A percentile compares a stretch with the other conserved stretches of the same genome.
phyloP scores from a whole-genome alignment of 2,797 vertebrate species.

The Sebastes iracundus region DNA sequence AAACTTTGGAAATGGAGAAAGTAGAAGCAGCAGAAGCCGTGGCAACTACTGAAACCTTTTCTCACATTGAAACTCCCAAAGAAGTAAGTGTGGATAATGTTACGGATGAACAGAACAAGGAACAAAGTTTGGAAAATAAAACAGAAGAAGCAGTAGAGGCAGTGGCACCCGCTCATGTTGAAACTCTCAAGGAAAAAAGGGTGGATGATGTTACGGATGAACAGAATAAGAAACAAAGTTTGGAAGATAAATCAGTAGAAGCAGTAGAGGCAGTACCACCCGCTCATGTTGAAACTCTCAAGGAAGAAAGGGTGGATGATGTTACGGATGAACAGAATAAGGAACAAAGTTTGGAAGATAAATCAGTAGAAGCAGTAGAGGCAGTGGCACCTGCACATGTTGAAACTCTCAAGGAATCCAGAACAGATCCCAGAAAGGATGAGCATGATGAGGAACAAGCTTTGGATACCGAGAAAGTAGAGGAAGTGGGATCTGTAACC shows the following conservation, averaged over 20 bases:
- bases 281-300: neutral
- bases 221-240: neutral
- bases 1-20: neutral
- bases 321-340: neutral
- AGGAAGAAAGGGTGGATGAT: neutral
- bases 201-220: neutral
- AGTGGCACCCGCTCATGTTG: no score
- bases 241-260: neutral
- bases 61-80: neutral
- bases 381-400: neutral
- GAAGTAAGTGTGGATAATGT: no score
- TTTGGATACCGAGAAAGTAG: constrained; percentile 2
- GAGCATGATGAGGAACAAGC: neutral
- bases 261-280: neutral
- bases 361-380: neutral
- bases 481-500: neutral
- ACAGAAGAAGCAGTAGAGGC: neutral
- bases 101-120: no score
- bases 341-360: constrained; percentile 4
- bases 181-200: neutral
- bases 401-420: neutral
- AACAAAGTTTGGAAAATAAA: no score
- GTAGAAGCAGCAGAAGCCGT: neutral
- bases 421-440: neutral
- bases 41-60: neutral